Percentiles rank a stretch among this genome's conserved stretches.
Evolutionary conservation across 1,140 invertebrate species (phyloP).

Genomic region (Lordiphosa clarofinis): DNA sequence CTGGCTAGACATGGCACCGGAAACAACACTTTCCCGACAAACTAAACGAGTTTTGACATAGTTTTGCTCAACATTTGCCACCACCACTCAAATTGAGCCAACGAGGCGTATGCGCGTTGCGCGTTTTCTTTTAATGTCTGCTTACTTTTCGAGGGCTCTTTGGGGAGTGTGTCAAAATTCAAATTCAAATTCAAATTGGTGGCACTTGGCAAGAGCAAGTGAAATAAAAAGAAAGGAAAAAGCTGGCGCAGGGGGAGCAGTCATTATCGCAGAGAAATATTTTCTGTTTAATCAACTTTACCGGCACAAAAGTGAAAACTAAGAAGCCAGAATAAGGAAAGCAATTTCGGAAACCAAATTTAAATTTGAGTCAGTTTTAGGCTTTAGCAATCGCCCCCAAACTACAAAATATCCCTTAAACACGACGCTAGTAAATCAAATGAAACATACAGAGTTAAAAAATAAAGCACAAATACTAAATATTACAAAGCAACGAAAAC

Average conservation of each 20-base stretch:
- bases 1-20: constrained; percentile 21
- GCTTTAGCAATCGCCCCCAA: too few species aligned
- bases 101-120: constrained; percentile 5
- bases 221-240: too few species aligned
- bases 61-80: constrained; percentile 11
- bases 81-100: not conserved
- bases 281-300: too few species aligned
- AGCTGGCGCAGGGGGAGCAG: not conserved
- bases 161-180: constrained; percentile 31
- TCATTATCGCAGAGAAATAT: not conserved
- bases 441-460: not conserved
- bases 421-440: too few species aligned
- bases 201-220: not conserved
- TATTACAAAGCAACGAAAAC: constrained; percentile 11
- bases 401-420: too few species aligned
- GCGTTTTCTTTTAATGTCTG: constrained; percentile 1
- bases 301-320: too few species aligned
- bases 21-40: constrained; percentile 20
- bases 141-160: constrained; percentile 17
- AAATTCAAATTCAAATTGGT: constrained; percentile 7
- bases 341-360: too few species aligned
- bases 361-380: too few species aligned
- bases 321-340: too few species aligned
- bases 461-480: too few species aligned
- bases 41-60: constrained; percentile 38